These are phyloP conservation scores for Anoplophora glabripennis DNA, from an alignment of 1,140 invertebrate species.

Conservation along the genomic window DNA sequence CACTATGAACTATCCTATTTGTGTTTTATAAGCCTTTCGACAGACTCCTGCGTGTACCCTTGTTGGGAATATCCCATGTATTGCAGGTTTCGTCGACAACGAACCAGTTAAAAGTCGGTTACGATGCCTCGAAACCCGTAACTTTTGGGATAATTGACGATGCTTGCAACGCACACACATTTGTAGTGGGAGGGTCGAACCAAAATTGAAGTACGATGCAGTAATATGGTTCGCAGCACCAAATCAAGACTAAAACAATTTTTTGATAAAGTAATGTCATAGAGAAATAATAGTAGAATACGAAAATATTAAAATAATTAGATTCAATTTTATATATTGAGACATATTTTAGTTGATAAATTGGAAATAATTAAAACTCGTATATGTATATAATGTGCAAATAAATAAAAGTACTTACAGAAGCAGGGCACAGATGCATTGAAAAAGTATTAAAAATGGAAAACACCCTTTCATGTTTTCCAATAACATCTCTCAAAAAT, in stretches of 20 bases:
- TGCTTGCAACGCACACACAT: not conserved
- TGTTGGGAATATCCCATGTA: conserved; percentile 54
- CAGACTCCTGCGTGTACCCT: not conserved
- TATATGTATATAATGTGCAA: not conserved
- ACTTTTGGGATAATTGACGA: conserved; percentile 52
- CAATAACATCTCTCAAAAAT: not conserved
- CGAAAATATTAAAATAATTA: too few relatives aligned
- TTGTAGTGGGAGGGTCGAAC: not conserved
- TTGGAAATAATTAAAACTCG: too few relatives aligned
- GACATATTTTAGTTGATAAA: too few relatives aligned
- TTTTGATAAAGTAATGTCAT: too few relatives aligned
- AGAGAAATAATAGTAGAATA: too few relatives aligned
- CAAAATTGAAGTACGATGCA: not conserved
- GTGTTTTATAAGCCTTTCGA: too few relatives aligned
- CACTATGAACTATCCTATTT: too few relatives aligned
- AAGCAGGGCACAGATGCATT: not conserved
- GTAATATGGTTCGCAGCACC: too few relatives aligned
- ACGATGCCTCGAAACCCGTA: conserved; percentile 77
- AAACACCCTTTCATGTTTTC: not conserved
- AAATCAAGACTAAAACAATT: too few relatives aligned
- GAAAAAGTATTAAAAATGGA: not conserved
- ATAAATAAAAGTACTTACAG: not conserved
- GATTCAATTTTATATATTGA: too few relatives aligned
- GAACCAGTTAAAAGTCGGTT: conserved; percentile 73
- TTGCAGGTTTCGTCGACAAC: conserved; percentile 90